Percentiles rank a stretch among this genome's conserved stretches.
These are phyloP conservation scores for Isoperla grammatica DNA, from an alignment of 2,888 invertebrate genomes.

Conservation along the genomic window DNA sequence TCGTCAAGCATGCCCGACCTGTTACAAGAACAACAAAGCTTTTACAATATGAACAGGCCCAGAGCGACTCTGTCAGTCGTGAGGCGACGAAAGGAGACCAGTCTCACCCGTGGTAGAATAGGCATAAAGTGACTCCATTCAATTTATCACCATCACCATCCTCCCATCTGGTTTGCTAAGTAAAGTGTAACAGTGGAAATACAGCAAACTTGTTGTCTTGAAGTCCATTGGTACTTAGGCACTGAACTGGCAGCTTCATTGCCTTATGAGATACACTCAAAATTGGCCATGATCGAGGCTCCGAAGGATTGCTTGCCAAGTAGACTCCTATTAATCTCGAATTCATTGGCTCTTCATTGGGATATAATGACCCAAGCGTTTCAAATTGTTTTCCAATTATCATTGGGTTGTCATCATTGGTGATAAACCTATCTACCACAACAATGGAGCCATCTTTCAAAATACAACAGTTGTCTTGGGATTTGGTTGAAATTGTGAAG, in stretches of 20 bases:
- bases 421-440: not conserved
- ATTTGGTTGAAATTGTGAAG: not conserved
- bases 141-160: not conserved
- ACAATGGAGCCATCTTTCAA: not conserved
- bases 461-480: not conserved
- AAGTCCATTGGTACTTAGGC: too few species aligned
- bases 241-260: not conserved
- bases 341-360: not conserved
- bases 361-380: not conserved
- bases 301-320: not conserved
- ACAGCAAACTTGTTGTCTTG: not conserved
- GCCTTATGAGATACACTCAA: not conserved
- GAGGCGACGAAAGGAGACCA: too few species aligned
- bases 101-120: too few species aligned
- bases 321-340: not conserved
- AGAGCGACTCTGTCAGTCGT: too few species aligned
- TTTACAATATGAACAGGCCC: not conserved
- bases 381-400: not conserved
- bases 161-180: not conserved
- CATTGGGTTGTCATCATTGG: not conserved
- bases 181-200: not conserved
- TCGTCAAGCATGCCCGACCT: not conserved
- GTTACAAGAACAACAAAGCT: not conserved
- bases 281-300: not conserved
- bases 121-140: too few species aligned